Evolutionary conservation across 2,797 vertebrate species (phyloP).

Genomic region (Masticophis lateralis): DNA sequence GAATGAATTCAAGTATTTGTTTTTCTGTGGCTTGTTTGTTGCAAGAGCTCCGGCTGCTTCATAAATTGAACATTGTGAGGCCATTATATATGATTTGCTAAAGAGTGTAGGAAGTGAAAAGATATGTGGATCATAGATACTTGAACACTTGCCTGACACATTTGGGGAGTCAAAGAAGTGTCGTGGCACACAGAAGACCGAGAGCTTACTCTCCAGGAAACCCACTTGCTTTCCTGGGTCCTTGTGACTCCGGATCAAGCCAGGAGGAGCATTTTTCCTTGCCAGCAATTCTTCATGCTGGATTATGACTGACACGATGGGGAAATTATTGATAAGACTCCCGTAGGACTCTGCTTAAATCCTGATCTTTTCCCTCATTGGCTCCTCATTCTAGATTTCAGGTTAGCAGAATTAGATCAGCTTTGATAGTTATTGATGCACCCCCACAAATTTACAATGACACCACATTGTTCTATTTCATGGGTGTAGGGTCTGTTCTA

Average conservation of each 20-base stretch:
- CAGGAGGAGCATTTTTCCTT: neutral
- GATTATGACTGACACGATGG: neutral
- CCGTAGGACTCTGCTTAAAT: neutral
- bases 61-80: neutral
- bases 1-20: neutral
- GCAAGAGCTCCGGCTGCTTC: neutral
- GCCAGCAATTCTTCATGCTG: neutral
- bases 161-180: neutral
- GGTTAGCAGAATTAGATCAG: neutral
- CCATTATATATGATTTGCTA: neutral
- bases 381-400: neutral
- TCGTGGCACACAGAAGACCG: too few relatives aligned
- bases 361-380: neutral
- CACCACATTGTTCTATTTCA: neutral
- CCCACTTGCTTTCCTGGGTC: neutral
- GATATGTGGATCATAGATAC: too few relatives aligned
- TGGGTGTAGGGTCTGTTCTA: neutral
- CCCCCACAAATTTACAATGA: neutral
- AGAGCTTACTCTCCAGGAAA: neutral
- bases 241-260: neutral
- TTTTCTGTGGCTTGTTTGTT: neutral
- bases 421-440: neutral
- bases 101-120: neutral
- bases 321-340: neutral
- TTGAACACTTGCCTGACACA: neutral